Evolutionary conservation across 1,140 invertebrate species (phyloP).

Genomic region (Procambarus virginalis): DNA sequence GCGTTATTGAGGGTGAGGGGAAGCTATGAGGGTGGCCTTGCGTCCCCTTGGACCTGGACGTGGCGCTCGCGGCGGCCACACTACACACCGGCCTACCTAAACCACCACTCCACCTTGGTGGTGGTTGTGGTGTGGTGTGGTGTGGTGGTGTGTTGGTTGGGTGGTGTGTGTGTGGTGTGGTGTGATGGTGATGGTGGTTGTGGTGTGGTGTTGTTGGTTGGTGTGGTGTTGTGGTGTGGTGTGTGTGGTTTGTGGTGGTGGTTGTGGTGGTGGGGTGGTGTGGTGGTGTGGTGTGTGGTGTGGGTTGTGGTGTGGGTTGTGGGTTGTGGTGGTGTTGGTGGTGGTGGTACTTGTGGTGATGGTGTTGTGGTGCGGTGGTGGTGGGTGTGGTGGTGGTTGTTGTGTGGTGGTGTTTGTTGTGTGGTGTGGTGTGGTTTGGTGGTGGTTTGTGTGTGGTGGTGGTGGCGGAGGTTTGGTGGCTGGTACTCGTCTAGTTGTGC

Average conservation of each 20-base stretch:
- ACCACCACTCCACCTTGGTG: background rate
- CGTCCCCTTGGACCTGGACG: conserved; percentile 1
- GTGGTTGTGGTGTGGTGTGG: no score
- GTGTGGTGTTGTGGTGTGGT: background rate
- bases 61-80: background rate
- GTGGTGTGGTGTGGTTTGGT: no score
- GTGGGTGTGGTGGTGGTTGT: no score
- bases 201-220: background rate
- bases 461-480: no score
- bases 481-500: no score
- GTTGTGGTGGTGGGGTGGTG: background rate
- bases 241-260: background rate
- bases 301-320: no score
- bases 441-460: no score
- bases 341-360: no score
- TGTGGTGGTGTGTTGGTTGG: background rate
- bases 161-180: background rate
- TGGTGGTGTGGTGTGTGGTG: no score
- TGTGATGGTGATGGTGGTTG: background rate
- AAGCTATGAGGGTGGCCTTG: background rate
- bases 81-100: background rate
- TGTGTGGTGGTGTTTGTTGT: no score
- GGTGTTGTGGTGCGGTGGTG: no score
- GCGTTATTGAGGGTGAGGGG: conserved; percentile 33
- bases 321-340: no score